phyloP scores from a whole-genome alignment of 1,140 invertebrate species.

The Megalonaias nervosa region DNA sequence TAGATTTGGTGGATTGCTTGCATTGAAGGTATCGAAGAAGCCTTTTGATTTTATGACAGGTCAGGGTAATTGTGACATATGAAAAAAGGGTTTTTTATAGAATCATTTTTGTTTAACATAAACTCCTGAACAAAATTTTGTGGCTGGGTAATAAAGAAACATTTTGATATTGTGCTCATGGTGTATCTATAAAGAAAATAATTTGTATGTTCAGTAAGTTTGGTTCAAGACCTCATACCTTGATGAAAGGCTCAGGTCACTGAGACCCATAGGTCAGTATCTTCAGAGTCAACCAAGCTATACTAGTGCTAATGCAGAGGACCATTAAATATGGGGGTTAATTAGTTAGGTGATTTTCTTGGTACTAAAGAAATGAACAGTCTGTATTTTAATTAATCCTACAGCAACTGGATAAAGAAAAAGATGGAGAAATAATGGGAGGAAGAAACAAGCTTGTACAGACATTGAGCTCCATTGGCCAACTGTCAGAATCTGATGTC shows the following conservation, averaged over 20 bases:
- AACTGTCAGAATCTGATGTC: conserved; percentile 36
- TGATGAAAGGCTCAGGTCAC: too few relatives aligned
- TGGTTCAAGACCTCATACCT: too few relatives aligned
- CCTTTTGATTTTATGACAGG: too few relatives aligned
- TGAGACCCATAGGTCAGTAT: background rate
- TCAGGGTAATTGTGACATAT: too few relatives aligned
- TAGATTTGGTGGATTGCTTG: too few relatives aligned
- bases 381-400: background rate
- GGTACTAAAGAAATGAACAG: background rate
- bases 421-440: conserved; percentile 34
- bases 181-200: background rate
- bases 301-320: too few relatives aligned
- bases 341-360: background rate
- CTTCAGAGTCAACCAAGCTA: background rate
- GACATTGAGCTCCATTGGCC: conserved; percentile 19
- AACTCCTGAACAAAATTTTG: too few relatives aligned
- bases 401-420: conserved; percentile 33
- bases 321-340: too few relatives aligned
- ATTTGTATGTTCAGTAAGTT: background rate
- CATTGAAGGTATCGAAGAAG: too few relatives aligned
- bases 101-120: too few relatives aligned
- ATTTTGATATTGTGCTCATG: too few relatives aligned
- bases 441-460: conserved; percentile 38
- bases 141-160: background rate
- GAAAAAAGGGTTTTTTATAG: too few relatives aligned